Evolutionary conservation across 2,888 invertebrate genomes (phyloP).

Genomic region (Cerceris rybyensis): DNA sequence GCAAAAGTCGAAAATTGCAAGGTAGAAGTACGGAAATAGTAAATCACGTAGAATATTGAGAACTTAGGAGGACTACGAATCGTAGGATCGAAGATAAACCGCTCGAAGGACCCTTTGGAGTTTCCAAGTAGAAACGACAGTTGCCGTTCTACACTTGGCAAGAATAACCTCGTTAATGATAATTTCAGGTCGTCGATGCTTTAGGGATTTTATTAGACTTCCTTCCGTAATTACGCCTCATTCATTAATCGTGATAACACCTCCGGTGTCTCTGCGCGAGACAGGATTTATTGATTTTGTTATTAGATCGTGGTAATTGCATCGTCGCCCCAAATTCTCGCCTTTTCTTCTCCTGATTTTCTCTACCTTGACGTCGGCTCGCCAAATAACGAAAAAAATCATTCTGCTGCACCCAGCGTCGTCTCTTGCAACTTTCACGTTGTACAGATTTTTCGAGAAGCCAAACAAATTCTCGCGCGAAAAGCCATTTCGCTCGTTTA

Average conservation of each 20-base stretch:
- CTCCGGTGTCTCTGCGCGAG: neutral
- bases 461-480: too few species aligned
- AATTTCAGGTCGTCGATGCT: slow-evolving; percentile 27
- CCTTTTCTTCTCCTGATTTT: too few species aligned
- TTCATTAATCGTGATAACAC: slow-evolving; percentile 34
- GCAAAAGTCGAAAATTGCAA: too few species aligned
- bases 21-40: too few species aligned
- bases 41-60: too few species aligned
- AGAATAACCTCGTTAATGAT: slow-evolving; percentile 17
- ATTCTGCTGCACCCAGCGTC: too few species aligned
- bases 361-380: too few species aligned
- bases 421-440: too few species aligned
- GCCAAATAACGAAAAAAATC: too few species aligned
- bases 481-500: too few species aligned
- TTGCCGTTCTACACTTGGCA: neutral
- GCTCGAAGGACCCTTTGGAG: neutral
- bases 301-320: slow-evolving; percentile 11
- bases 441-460: too few species aligned
- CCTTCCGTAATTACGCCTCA: slow-evolving; percentile 30
- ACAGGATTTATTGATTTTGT: slow-evolving; percentile 27
- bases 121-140: neutral
- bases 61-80: too few species aligned
- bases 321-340: neutral
- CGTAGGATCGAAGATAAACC: neutral
- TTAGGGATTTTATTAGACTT: slow-evolving; percentile 30